These are phyloP conservation scores for Sebastes minor DNA, from an alignment of 2,797 vertebrate genomes.

Conservation along the genomic window DNA sequence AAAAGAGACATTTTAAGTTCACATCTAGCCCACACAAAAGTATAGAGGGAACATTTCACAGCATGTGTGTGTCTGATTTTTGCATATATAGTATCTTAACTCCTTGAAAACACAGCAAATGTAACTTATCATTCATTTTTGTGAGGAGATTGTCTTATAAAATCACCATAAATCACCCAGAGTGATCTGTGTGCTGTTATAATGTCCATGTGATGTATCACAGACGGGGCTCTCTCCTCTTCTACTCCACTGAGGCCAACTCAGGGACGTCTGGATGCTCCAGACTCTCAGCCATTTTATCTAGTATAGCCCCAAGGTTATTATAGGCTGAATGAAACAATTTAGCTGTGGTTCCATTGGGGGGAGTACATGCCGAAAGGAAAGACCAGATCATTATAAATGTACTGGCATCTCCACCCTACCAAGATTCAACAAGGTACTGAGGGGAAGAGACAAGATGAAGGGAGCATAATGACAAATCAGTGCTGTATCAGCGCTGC, in stretches of 20 bases:
- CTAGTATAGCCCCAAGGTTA: slow-evolving; percentile 46
- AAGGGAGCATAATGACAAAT: slow-evolving; percentile 27
- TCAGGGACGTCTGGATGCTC: slow-evolving; percentile 21
- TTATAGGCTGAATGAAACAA: slow-evolving; percentile 56
- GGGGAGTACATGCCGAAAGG: slow-evolving; percentile 21
- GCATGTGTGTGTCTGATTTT: not conserved
- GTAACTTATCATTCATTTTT: not conserved
- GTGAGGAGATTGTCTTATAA: not conserved
- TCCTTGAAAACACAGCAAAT: not conserved
- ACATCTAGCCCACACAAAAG: not conserved
- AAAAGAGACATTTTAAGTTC: not conserved
- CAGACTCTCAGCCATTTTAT: slow-evolving; percentile 41
- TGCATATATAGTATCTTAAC: not conserved
- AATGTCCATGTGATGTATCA: not conserved
- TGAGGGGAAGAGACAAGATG: not conserved
- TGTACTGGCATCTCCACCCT: slow-evolving; percentile 17
- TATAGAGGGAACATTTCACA: not conserved
- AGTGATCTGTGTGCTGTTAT: not conserved
- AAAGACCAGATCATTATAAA: slow-evolving; percentile 59
- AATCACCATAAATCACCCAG: not conserved
- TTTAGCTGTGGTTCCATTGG: slow-evolving; percentile 52
- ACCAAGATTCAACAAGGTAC: slow-evolving; percentile 4
- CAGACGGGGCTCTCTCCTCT: slow-evolving; percentile 1
- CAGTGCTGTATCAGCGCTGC: not conserved
- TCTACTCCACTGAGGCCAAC: not conserved